These are phyloP conservation scores for Prunella fulvescens DNA, from an alignment of 2,113 vertebrate genomes.

Conservation along the genomic window DNA sequence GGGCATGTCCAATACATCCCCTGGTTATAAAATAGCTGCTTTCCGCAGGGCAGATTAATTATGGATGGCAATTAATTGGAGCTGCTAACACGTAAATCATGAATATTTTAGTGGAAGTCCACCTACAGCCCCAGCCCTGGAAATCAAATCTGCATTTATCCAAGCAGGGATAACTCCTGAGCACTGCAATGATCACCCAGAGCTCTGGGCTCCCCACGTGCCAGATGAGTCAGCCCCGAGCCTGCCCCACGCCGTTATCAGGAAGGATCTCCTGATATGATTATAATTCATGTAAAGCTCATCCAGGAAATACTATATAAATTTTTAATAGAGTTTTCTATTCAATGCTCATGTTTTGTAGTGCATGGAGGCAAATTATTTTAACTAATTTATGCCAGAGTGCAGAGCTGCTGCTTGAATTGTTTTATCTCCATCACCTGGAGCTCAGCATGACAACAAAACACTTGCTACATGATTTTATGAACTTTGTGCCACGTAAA, in stretches of 20 bases:
- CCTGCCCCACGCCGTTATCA: not conserved
- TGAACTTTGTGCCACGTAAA: not conserved
- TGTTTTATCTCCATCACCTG: conserved; percentile 10
- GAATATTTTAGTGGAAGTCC: conserved; percentile 15
- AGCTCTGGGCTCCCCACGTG: not conserved
- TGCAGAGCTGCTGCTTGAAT: not conserved
- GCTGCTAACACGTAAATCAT: not conserved
- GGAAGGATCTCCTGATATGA: not conserved
- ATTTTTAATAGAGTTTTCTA: conserved; percentile 26
- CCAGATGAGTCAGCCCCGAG: not conserved
- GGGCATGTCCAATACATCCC: not conserved
- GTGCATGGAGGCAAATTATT: not conserved
- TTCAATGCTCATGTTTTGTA: not conserved
- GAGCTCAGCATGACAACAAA: not conserved
- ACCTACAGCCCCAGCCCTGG: not conserved
- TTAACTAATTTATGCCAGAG: conserved; percentile 4
- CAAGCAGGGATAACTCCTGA: not conserved
- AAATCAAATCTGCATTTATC: not conserved
- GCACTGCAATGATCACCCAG: rapidly evolving
- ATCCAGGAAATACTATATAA: not conserved
- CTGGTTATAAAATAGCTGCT: not conserved
- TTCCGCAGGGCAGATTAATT: not conserved
- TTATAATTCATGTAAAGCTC: not conserved
- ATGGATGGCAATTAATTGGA: conserved; percentile 1
- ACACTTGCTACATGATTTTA: not conserved